Base-by-base conservation (phyloP, 2,113 vertebrate species). In the Guaruba guarouba region DNA sequence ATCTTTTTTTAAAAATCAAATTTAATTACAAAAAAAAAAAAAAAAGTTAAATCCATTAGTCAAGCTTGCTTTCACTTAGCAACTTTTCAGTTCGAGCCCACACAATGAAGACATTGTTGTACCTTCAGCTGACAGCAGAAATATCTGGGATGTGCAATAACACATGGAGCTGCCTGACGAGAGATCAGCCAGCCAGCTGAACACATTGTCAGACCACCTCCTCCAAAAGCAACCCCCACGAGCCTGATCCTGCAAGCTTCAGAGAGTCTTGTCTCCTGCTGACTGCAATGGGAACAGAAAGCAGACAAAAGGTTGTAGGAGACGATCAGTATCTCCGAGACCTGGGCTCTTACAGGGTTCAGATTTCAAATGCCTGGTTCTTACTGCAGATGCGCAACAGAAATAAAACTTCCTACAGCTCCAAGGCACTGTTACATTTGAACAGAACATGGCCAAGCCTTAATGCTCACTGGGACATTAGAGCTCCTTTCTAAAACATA, bases 341-440 rank as follows among this genome's bases (percentile, higher is more conserved):
- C 37, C 5, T 1, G 12, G 44, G 74, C 48, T 69, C 82, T 88
- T 11, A 64, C 52, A 49, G 80, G 44, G 83, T 66, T 96, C 90
- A 33, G 69, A 73, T 96, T 96, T 96, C 95, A 93, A 92, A 84
- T 73, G 66, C 41, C 44, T 86, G 18, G 19, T 62, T 96, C 62
- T 87, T 59, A 33, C 37, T 79, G 90, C 93, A 95, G 93, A 94
- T 92, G 83, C 87, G 77, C 90, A 94, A 69, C 41, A 89, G 73
- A 79, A 94, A 93, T 91, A 61, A 92, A 96, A 88, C 61, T 88
- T 96, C 82, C 88, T 92, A 17, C 23, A 73, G 52, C 86, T 93
- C 57, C 0, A 3, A 94, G 69, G n/a, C 78, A 78, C 74, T 86
- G 63, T 74, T 90, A 55, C 39, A 20, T 0, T 75, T 69, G 74